Evolutionary conservation across 2,113 vertebrate species (phyloP).

Genomic region (Microtus ochrogaster): DNA sequence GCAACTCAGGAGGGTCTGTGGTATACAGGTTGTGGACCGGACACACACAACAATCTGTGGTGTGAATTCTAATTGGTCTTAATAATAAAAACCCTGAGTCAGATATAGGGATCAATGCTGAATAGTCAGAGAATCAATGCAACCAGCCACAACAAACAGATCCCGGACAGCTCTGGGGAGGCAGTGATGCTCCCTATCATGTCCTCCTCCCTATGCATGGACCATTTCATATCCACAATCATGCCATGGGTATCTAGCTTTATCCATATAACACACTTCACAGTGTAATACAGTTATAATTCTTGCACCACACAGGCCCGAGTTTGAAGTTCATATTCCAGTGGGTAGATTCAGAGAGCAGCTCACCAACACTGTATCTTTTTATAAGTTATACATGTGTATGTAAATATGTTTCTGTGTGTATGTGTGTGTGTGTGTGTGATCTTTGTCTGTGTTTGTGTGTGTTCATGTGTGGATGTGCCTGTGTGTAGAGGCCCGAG

Average conservation of each 20-base stretch:
- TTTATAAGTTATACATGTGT: background rate
- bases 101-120: too few relatives aligned
- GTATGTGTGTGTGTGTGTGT: too few relatives aligned
- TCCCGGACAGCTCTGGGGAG: background rate
- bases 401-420: background rate
- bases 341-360: background rate
- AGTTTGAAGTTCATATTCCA: background rate
- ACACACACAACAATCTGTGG: too few relatives aligned
- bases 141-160: background rate
- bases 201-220: background rate
- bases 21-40: background rate
- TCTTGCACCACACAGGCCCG: background rate
- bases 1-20: rapidly evolving
- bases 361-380: background rate
- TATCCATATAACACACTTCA: background rate
- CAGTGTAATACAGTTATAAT: background rate
- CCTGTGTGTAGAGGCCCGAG: background rate
- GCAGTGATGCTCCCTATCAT: background rate
- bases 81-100: too few relatives aligned
- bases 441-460: too few relatives aligned
- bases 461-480: background rate
- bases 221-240: background rate
- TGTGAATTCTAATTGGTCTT: too few relatives aligned
- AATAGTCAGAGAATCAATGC: too few relatives aligned
- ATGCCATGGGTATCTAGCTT: background rate